Percentiles rank a stretch among this genome's conserved stretches.
Conservation (phyloP, 2,113 vertebrate species). For the Hemiprocne comata region DNA sequence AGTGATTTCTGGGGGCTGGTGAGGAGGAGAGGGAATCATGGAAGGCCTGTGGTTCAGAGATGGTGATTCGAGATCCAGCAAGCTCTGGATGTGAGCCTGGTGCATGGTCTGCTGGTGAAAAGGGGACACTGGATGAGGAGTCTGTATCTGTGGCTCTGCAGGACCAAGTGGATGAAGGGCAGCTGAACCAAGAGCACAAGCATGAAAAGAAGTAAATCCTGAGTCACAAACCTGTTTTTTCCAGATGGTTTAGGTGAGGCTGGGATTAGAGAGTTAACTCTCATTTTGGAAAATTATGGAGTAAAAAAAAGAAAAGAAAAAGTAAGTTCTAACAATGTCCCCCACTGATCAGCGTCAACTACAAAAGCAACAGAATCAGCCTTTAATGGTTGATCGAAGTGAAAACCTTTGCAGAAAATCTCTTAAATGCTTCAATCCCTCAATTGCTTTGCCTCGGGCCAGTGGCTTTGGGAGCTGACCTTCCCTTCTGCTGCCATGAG, state of each 20-base stretch:
- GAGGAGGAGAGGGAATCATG: background rate
- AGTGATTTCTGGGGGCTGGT: background rate
- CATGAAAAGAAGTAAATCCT: background rate
- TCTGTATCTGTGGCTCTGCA: background rate
- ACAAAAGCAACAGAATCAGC: background rate
- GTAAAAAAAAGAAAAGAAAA: background rate
- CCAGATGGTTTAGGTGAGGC: background rate
- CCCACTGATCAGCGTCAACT: background rate
- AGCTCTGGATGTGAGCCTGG: background rate
- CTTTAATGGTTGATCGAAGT: conserved; percentile 23
- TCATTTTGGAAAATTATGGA: background rate
- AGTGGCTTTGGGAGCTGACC: background rate
- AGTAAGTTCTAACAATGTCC: background rate
- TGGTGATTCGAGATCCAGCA: background rate
- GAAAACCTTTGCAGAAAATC: conserved; percentile 39
- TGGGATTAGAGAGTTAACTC: background rate
- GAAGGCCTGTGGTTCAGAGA: background rate
- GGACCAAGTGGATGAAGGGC: background rate
- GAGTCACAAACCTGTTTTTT: background rate
- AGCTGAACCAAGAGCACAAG: fast-evolving
- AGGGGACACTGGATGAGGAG: background rate
- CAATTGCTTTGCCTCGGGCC: background rate
- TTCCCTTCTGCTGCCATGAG: background rate
- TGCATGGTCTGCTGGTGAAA: background rate
- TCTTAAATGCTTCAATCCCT: conserved; percentile 11